phyloP scores from a whole-genome alignment of 2,797 vertebrate genomes.

The Phataginus tetradactyla region DNA sequence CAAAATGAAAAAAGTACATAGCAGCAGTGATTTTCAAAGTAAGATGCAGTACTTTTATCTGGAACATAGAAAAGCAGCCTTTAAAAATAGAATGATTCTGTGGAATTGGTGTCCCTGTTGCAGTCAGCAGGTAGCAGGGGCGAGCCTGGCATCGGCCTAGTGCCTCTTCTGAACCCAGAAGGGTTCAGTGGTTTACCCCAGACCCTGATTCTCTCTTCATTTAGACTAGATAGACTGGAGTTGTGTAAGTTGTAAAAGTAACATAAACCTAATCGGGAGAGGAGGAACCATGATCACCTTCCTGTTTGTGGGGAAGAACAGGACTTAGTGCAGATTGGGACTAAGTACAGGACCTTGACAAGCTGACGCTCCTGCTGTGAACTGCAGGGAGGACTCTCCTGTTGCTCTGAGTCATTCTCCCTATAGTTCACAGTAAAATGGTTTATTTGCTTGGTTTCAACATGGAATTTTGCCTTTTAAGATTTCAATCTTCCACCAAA shows the following conservation, averaged over 20 bases:
- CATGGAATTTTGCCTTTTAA: slow-evolving; percentile 11
- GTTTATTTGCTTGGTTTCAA: background rate
- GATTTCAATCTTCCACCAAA: background rate
- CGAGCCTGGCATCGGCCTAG: background rate
- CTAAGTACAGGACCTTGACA: background rate
- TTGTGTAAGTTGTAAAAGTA: background rate
- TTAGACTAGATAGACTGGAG: background rate
- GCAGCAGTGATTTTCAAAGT: background rate
- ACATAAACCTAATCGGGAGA: background rate
- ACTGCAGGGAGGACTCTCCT: background rate
- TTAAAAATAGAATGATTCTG: background rate
- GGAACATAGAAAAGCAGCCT: background rate
- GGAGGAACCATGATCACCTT: background rate
- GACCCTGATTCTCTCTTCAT: background rate
- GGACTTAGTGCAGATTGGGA: background rate
- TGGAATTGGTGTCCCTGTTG: background rate
- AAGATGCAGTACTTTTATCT: background rate
- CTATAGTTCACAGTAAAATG: background rate
- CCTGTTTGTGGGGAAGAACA: background rate
- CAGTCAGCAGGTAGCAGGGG: background rate
- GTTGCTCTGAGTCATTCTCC: background rate
- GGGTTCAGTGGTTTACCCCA: background rate
- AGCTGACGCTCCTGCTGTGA: background rate
- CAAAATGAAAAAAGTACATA: background rate
- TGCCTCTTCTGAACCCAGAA: background rate